These are phyloP conservation scores for Tyrophagus putrescentiae DNA, from an alignment of 1,140 invertebrate genomes.

Conservation along the genomic window DNA sequence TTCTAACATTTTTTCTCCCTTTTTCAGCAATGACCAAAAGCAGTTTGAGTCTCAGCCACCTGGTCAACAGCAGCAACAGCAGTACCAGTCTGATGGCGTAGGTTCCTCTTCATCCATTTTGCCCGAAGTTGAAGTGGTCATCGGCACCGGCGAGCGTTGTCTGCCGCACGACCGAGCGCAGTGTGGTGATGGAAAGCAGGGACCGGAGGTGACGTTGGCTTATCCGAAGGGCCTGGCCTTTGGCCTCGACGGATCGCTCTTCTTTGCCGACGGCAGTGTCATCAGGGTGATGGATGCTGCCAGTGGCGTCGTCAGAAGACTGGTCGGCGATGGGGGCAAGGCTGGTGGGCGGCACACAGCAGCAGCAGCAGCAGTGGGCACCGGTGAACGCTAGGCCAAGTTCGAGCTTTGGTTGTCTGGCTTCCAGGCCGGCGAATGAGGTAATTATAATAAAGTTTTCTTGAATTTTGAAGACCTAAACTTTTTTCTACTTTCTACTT, in stretches of 20 bases:
- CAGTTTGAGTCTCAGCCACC: too few species aligned
- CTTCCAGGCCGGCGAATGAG: slow-evolving; percentile 74
- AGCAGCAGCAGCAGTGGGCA: slow-evolving; percentile 74
- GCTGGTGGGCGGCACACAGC: slow-evolving; percentile 25
- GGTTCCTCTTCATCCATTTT: too few species aligned
- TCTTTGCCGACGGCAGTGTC: slow-evolving; percentile 82
- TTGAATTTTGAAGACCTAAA: background rate
- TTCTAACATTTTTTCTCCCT: too few species aligned
- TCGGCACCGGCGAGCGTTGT: slow-evolving; percentile 85
- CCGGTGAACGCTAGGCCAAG: slow-evolving; percentile 90
- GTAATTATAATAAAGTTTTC: slow-evolving; percentile 47
- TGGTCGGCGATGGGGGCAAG: slow-evolving; percentile 73
- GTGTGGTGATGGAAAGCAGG: slow-evolving; percentile 83
- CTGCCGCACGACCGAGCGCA: slow-evolving; percentile 80
- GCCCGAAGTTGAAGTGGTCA: slow-evolving; percentile 32
- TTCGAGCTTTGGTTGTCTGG: too few species aligned
- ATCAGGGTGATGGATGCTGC: slow-evolving; percentile 70
- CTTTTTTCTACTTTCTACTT: slow-evolving; percentile 1
- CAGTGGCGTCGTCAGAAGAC: slow-evolving; percentile 77
- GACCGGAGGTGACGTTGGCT: slow-evolving; percentile 69
- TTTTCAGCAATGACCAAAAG: too few species aligned
- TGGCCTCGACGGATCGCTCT: slow-evolving; percentile 67
- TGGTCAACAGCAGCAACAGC: too few species aligned
- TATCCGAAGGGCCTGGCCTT: slow-evolving; percentile 94
- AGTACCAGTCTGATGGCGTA: too few species aligned